These are phyloP conservation scores for Hippasteria phrygiana DNA, from an alignment of 53 echinoderm and acorn worm species.

Conservation along the genomic window DNA sequence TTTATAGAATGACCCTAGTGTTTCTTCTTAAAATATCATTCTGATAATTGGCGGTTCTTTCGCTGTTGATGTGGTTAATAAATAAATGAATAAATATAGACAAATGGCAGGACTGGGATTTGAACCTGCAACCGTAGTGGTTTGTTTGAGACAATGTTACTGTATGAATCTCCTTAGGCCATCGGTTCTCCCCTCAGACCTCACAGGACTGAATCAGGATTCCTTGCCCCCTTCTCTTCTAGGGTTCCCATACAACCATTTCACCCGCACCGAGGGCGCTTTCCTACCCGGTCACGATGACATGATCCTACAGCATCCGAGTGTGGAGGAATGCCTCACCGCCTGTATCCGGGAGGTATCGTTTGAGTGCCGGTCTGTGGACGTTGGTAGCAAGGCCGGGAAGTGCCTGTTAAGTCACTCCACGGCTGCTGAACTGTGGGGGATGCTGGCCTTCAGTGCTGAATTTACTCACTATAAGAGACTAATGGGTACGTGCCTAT, in stretches of 20 bases:
- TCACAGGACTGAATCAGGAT: background rate
- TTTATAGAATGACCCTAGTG: too few species aligned
- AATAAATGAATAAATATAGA: too few species aligned
- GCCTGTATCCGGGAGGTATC: constrained; percentile 37
- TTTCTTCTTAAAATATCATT: too few species aligned
- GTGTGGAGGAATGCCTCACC: constrained; percentile 40
- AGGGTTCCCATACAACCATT: constrained; percentile 44
- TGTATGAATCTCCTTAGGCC: too few species aligned
- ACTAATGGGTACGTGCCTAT: background rate
- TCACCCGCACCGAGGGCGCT: background rate
- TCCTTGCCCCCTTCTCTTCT: background rate
- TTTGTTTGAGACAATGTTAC: too few species aligned
- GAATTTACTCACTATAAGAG: constrained; percentile 44
- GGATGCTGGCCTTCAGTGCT: background rate
- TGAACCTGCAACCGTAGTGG: too few species aligned
- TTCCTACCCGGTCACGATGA: constrained; percentile 51
- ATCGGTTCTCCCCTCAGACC: too few species aligned
- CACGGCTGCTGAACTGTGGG: background rate
- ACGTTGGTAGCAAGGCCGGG: constrained; percentile 10
- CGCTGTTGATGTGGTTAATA: too few species aligned
- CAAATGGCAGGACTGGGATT: too few species aligned
- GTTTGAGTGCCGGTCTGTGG: constrained; percentile 56
- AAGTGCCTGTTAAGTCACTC: constrained; percentile 33
- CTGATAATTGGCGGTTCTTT: too few species aligned
- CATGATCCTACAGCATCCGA: background rate